Base-by-base conservation (phyloP, 2,888 invertebrate genomes). In the Adelphocoris suturalis region DNA sequence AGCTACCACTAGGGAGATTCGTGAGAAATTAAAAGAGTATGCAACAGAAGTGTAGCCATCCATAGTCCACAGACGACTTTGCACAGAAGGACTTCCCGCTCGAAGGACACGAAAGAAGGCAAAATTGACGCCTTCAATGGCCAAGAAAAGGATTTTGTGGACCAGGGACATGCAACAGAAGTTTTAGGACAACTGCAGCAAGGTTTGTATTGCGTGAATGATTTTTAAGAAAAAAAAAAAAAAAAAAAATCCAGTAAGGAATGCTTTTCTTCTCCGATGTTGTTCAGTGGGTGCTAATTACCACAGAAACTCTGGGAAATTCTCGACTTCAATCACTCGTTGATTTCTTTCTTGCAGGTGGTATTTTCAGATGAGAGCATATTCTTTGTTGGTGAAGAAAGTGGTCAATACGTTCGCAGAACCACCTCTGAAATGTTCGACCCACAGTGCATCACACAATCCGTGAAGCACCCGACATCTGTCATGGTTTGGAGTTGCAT, bases 401-500 rank as follows among this genome's bases (percentile, higher is more conserved):
- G 78, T 47, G 46, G 55, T 57, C 68, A 90, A 78, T 90, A 80
- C 61, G 81, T 90, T 16, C 76, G 81, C 47, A 90, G 90, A 57
- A 47, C 57, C 23, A 52, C 80, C 37, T 48, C n/a, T 78, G 90
- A 90, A 61, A 86, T 78, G 80, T 87, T 90, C 80, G 78, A 90
- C 61, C 86, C 78, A n/a, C 7, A 90, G 52, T 90, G 86, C 48
- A 47, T 90, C 55, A 55, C 68, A 78, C 90, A 86, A 81, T 61
- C 86, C n/a, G n/a, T n/a, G n/a, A n/a, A n/a, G n/a, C n/a, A n/a
- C n/a, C n/a, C n/a, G n/a, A n/a, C n/a, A n/a, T 86, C 87, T 23
- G 68, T 90, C 61, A 90, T 90, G 90, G 90, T 87, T 78, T 90
- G 90, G 87, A 90, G 86, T 52, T 23, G 27, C 75, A 90, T 90